Evolutionary conservation across 2,113 vertebrate genomes (phyloP).

Genomic region (Pollimyrus isidori): DNA sequence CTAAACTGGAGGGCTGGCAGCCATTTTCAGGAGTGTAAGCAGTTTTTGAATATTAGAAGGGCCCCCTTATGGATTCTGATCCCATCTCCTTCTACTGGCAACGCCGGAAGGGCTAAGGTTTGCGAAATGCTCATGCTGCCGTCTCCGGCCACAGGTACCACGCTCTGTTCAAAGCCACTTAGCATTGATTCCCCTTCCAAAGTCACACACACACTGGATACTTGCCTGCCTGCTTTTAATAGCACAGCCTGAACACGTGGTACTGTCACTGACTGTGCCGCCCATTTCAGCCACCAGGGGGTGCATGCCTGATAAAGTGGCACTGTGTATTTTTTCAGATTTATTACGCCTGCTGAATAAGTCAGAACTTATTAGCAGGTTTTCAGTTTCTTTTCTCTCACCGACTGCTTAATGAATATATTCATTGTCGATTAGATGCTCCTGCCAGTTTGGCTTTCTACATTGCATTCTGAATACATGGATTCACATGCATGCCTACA

Average conservation of each 20-base stretch:
- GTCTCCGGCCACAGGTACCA: background rate
- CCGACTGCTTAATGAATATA: background rate
- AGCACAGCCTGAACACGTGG: background rate
- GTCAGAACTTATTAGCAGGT: background rate
- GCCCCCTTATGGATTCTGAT: background rate
- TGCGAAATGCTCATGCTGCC: background rate
- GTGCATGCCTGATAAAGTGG: background rate
- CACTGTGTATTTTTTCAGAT: background rate
- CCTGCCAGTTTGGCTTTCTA: background rate
- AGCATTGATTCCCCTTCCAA: background rate
- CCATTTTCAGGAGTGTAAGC: background rate
- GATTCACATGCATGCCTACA: background rate
- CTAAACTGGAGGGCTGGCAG: background rate
- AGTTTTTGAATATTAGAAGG: background rate
- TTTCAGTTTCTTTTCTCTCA: background rate
- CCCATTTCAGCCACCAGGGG: background rate
- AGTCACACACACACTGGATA: background rate
- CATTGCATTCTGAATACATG: background rate
- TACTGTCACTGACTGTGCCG: background rate
- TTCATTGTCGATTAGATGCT: background rate
- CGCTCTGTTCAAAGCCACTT: background rate
- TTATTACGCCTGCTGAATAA: background rate
- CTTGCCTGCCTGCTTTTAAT: background rate
- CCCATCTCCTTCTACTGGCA: background rate
- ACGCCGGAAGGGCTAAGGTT: background rate